Conservation (phyloP, 1,140 invertebrate genomes). For the Cyclargus thomasi region DNA sequence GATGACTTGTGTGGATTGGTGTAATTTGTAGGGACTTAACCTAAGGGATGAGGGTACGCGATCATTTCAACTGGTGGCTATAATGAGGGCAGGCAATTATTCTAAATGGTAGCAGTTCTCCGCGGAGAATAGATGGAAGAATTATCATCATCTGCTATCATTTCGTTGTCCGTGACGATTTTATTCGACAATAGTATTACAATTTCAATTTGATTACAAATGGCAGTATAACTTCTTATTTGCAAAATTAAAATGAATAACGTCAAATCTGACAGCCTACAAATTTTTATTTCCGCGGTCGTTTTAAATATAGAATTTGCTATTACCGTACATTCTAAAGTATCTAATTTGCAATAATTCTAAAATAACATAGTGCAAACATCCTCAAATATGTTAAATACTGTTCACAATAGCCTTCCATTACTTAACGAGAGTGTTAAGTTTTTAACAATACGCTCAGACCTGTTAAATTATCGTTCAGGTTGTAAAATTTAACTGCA, state of each 20-base stretch:
- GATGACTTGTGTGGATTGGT: background rate
- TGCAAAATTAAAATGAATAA: too few relatives aligned
- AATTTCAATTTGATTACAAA: too few relatives aligned
- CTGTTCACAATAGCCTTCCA: background rate
- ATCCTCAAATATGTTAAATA: background rate
- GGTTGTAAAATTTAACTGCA: slow-evolving; percentile 3
- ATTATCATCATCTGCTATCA: background rate
- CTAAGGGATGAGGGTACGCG: slow-evolving; percentile 5
- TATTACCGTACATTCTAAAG: background rate
- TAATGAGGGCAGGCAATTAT: background rate
- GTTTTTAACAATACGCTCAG: background rate
- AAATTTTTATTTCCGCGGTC: background rate
- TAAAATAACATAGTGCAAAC: slow-evolving; percentile 1
- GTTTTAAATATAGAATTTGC: background rate
- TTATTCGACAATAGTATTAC: background rate
- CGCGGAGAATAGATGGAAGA: background rate
- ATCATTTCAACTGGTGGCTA: background rate
- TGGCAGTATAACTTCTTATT: too few relatives aligned
- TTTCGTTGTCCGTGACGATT: background rate
- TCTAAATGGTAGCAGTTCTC: background rate
- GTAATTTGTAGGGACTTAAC: background rate
- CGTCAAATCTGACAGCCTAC: too few relatives aligned
- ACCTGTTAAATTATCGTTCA: background rate
- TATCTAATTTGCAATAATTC: slow-evolving; percentile 1
- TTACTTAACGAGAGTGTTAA: background rate